Percentiles rank a stretch among this genome's conserved stretches.
Evolutionary conservation across 2,888 invertebrate species (phyloP).

Genomic region (Rhaphigaster nebulosa): DNA sequence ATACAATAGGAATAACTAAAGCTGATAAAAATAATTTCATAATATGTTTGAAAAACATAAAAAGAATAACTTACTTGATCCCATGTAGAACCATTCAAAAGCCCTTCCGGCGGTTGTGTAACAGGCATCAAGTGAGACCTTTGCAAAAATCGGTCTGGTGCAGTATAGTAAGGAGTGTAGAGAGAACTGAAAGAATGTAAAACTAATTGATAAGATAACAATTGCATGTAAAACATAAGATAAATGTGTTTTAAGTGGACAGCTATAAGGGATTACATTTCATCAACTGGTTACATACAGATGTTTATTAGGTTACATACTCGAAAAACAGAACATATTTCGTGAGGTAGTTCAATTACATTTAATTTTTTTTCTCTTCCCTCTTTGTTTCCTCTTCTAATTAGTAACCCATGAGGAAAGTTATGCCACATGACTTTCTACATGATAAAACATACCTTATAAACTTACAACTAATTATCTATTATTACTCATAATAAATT

Average conservation of each 20-base stretch:
- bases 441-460: constrained; percentile 45
- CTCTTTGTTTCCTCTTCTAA: constrained; percentile 46
- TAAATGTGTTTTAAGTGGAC: not conserved
- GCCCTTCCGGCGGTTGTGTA: constrained; percentile 74
- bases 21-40: not conserved
- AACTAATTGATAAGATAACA: not conserved
- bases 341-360: constrained; percentile 2
- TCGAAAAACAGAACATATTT: constrained; percentile 44
- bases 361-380: constrained; percentile 43
- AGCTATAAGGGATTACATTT: not conserved
- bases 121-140: constrained; percentile 78
- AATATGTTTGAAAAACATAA: not conserved
- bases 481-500: not conserved
- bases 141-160: constrained; percentile 80
- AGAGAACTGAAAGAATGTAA: constrained; percentile 50
- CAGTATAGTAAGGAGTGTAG: constrained; percentile 65
- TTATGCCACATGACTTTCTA: constrained; percentile 44
- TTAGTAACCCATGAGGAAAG: constrained; percentile 28
- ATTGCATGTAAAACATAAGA: not conserved
- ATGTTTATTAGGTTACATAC: constrained; percentile 38
- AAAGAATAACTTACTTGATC: constrained; percentile 71
- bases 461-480: not conserved
- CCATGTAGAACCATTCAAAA: constrained; percentile 76
- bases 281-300: not conserved
- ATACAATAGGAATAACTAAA: not conserved